A percentile compares a stretch with the other conserved stretches of the same genome.
Conservation (phyloP, 1,140 invertebrate species). For the Drosophila willistoni region DNA sequence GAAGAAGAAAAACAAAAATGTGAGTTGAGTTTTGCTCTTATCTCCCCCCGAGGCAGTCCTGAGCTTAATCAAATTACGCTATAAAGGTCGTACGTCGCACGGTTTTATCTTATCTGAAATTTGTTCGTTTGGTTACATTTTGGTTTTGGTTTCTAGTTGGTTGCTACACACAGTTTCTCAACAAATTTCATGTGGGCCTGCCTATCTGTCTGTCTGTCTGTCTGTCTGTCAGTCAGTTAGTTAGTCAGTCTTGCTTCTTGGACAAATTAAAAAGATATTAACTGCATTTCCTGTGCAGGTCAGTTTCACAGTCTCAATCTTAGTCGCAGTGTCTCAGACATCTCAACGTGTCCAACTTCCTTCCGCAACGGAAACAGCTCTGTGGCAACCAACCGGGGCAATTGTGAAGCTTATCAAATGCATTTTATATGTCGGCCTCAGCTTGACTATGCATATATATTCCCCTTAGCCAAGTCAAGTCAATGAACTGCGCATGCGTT, state of each 20-base stretch:
- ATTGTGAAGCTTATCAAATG: conserved; percentile 72
- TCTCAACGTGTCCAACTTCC: conserved; percentile 59
- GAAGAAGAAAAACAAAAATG: neutral
- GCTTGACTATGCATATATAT: conserved; percentile 46
- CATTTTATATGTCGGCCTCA: conserved; percentile 54
- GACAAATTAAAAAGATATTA: conserved; percentile 73
- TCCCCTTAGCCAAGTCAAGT: conserved; percentile 37
- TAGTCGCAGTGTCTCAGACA: neutral
- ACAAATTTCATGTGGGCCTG: conserved; percentile 43
- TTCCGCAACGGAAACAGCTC: conserved; percentile 71
- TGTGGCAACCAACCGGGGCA: conserved; percentile 21
- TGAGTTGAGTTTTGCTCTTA: conserved; percentile 21
- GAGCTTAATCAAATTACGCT: conserved; percentile 81
- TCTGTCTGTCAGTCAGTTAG: neutral
- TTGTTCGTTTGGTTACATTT: conserved; percentile 11
- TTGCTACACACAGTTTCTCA: conserved; percentile 30
- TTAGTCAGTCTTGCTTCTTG: conserved; percentile 19
- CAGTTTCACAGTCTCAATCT: neutral
- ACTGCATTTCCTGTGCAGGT: conserved; percentile 68
- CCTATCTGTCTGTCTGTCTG: conserved; percentile 5
- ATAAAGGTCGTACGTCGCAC: conserved; percentile 73
- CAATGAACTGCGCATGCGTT: conserved; percentile 73
- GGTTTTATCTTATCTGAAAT: conserved; percentile 67
- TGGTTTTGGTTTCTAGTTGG: conserved; percentile 23
- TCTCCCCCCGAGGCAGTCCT: conserved; percentile 31